Evolutionary conservation across 1,140 invertebrate genomes (phyloP).

Genomic region (Drosophila prosaltans): DNA sequence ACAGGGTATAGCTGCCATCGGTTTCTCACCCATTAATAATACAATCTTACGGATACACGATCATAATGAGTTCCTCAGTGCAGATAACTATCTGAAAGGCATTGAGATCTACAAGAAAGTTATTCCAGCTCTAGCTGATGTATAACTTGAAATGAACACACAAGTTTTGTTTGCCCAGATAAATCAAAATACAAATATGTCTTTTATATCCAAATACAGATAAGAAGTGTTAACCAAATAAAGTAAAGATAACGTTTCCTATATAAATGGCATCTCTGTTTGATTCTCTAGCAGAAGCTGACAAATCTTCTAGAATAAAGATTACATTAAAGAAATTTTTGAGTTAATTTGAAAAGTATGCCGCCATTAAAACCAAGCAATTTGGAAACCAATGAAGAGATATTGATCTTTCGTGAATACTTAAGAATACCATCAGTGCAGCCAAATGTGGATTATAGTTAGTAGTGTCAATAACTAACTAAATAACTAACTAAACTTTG

Average conservation of each 20-base stretch:
- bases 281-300: not conserved
- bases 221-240: not conserved
- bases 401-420: slow-evolving; percentile 92
- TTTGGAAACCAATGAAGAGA: slow-evolving; percentile 86
- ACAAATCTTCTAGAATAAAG: not conserved
- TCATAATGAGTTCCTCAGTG: slow-evolving; percentile 90
- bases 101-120: slow-evolving; percentile 88
- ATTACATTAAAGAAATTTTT: not conserved
- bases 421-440: slow-evolving; percentile 92
- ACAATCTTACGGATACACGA: slow-evolving; percentile 90
- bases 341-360: not conserved
- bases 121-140: slow-evolving; percentile 85
- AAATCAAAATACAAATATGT: not conserved
- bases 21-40: slow-evolving; percentile 91
- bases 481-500: not conserved
- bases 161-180: not conserved
- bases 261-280: not conserved
- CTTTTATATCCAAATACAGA: not conserved
- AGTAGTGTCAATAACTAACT: not conserved
- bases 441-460: slow-evolving; percentile 92
- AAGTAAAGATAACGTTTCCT: slow-evolving; percentile 1
- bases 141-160: slow-evolving; percentile 19
- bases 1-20: slow-evolving; percentile 90
- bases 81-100: slow-evolving; percentile 88
- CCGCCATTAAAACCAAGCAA: not conserved